phyloP scores from a whole-genome alignment of 2,888 invertebrate species.

The Onthophagus sagittarius region DNA sequence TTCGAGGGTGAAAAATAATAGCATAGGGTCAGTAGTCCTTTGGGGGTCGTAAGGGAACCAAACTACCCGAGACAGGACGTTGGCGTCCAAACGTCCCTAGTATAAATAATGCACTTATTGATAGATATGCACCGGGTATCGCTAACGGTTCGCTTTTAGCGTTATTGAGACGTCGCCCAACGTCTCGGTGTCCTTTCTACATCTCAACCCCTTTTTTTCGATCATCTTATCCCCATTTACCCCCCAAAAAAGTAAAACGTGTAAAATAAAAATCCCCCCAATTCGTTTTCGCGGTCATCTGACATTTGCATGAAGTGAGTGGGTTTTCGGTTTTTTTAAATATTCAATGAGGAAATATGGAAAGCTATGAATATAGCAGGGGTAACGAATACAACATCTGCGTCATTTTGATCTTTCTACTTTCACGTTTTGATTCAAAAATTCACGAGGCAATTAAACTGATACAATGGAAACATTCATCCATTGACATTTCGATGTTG shows the following conservation, averaged over 20 bases:
- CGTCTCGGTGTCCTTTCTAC: neutral
- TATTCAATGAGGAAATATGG: conserved; percentile 42
- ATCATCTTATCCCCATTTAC: neutral
- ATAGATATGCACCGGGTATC: conserved; percentile 30
- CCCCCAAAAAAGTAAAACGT: neutral
- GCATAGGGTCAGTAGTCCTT: conserved; percentile 45
- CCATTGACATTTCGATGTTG: conserved; percentile 21
- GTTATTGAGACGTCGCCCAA: conserved; percentile 19
- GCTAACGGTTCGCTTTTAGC: conserved; percentile 25
- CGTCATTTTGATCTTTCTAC: neutral
- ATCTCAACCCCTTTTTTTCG: neutral
- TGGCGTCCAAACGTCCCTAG: conserved; percentile 28
- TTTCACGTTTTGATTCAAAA: conserved; percentile 34
- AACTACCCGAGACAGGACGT: conserved; percentile 29
- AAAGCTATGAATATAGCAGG: conserved; percentile 37
- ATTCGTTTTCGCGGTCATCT: conserved; percentile 17
- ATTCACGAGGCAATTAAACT: conserved; percentile 39
- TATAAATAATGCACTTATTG: conserved; percentile 35
- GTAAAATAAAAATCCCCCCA: neutral
- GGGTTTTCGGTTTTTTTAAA: conserved; percentile 30
- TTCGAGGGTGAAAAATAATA: conserved; percentile 49
- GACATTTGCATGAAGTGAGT: conserved; percentile 42
- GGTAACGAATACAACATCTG: conserved; percentile 26
- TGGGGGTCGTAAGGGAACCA: conserved; percentile 44
- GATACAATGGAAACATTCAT: conserved; percentile 24